Evolutionary conservation across 2,888 invertebrate species (phyloP), one percentile per base, ranked within the genome.

Genomic region (Matsumyia berberina): DNA sequence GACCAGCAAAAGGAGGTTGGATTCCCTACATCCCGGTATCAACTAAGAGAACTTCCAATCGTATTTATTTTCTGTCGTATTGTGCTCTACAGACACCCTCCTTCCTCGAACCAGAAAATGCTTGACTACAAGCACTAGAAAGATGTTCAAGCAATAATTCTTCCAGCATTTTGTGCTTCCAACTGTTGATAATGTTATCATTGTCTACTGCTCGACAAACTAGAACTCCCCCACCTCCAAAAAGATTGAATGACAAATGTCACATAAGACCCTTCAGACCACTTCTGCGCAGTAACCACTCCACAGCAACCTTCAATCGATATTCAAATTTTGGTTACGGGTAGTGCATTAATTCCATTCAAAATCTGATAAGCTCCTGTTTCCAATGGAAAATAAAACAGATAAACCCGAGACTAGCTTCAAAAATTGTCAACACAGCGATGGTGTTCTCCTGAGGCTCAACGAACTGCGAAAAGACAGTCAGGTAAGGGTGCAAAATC

Each of bases 361-460:
- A 24, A 24, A 35, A 24, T 37, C 31, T 12, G n/a, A 35, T 46
- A 15, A 24, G 31, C 39, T 51, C 33, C 24, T 15, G 31, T 9
- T 46, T 2, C 33, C 17, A 42, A 46, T 80, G 80, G 80, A 55
- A 19, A 62, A 60, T 11, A 66, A 46, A 15, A 0, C 35, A 0
- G 81, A 76, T 29, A 77, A 78, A 69, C 29, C 57, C 11, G 60
- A 55, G 0, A 60, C 53, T 7, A 67, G 64, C 37, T 76, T 86
- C 19, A 82, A 66, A 55, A 81, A 86, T 46, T 86, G 80, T 39
- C 81, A 77, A 49, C 80, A 80, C 37, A 86, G 80, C n/a, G 81
- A 86, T 55, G 72, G 62, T 11, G 46, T 81, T 35, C 19, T 76
- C 15, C 6, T 62, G 7, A 8, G 72, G 8, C 80, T 80, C 2